phyloP scores from a whole-genome alignment of 2,888 invertebrate species.

The Drosophila tanythrix region DNA sequence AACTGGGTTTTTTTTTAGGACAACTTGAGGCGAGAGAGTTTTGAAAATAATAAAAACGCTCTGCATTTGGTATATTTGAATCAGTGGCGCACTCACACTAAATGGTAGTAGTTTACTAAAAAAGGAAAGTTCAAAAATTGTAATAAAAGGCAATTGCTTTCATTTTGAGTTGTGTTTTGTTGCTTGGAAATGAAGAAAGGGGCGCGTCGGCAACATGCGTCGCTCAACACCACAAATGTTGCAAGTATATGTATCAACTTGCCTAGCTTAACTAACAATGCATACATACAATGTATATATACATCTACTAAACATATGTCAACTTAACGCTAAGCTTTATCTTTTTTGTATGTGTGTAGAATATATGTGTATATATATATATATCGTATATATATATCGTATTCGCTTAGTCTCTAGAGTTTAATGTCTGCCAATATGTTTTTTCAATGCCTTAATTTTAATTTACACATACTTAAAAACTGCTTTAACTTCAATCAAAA shows the following conservation, averaged over 20 bases:
- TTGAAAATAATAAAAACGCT: background rate
- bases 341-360: slow-evolving; percentile 11
- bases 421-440: slow-evolving; percentile 59
- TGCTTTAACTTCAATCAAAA: slow-evolving; percentile 34
- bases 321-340: slow-evolving; percentile 48
- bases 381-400: slow-evolving; percentile 56
- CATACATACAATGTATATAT: slow-evolving; percentile 40
- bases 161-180: background rate
- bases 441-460: slow-evolving; percentile 49
- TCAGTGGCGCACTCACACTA: background rate
- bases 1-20: background rate
- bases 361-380: slow-evolving; percentile 34
- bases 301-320: slow-evolving; percentile 19
- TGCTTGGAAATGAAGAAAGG: slow-evolving; percentile 1
- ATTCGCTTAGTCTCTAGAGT: slow-evolving; percentile 49
- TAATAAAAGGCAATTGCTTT: background rate
- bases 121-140: background rate
- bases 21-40: slow-evolving; percentile 2
- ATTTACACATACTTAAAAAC: slow-evolving; percentile 55
- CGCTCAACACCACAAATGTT: background rate
- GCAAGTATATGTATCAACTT: slow-evolving; percentile 4
- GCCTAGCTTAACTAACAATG: slow-evolving; percentile 11
- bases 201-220: background rate
- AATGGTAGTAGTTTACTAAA: background rate
- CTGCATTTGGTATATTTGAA: slow-evolving; percentile 4